Conservation (phyloP, 2,888 invertebrate species). For the Callosobruchus maculatus region DNA sequence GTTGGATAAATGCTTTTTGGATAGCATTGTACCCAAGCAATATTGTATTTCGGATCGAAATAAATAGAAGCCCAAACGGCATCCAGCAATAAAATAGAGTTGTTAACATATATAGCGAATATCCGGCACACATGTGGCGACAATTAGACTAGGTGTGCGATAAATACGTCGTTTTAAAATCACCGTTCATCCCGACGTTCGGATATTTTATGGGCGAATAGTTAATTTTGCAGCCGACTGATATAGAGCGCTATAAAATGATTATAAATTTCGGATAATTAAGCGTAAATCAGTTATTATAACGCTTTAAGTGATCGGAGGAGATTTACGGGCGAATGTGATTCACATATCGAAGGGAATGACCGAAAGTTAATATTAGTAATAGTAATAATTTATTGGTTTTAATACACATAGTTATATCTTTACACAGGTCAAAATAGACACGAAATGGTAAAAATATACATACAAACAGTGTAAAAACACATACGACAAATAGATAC, state of each 20-base stretch:
- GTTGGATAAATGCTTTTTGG: no score
- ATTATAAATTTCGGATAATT: slow-evolving; percentile 34
- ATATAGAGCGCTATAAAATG: slow-evolving; percentile 31
- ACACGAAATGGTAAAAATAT: no score
- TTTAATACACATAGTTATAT: no score
- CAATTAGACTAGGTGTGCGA: slow-evolving; percentile 20
- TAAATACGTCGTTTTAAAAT: slow-evolving; percentile 19
- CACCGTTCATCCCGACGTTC: slow-evolving; percentile 10
- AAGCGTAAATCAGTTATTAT: slow-evolving; percentile 34
- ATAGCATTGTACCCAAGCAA: no score
- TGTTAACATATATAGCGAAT: not conserved
- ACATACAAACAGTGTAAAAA: no score
- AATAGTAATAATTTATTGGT: no score
- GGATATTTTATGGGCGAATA: slow-evolving; percentile 13
- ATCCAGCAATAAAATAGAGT: not conserved
- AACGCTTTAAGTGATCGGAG: slow-evolving; percentile 27
- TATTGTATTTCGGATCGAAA: not conserved
- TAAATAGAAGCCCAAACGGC: not conserved
- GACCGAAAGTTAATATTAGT: not conserved
- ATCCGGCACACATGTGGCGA: slow-evolving; percentile 8
- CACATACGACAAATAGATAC: no score
- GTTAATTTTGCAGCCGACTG: slow-evolving; percentile 25
- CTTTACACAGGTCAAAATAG: no score
- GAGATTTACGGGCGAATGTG: slow-evolving; percentile 20
- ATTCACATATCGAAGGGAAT: slow-evolving; percentile 9